Evolutionary conservation across 1,140 invertebrate species (phyloP), one percentile per base, ranked within the genome.

Genomic region (Whitmania pigra): DNA sequence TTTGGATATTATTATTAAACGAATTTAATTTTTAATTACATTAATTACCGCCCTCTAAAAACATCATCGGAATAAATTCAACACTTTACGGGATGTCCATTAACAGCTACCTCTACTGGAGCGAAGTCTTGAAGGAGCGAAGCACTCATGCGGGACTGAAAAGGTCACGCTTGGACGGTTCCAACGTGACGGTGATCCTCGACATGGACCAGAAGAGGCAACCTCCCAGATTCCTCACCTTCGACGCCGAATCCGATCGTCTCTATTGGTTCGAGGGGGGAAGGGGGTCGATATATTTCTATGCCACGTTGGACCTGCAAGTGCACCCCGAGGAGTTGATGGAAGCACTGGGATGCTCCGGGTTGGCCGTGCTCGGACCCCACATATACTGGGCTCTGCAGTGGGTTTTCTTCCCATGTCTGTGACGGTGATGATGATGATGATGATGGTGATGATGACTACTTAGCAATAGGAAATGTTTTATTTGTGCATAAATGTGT

Each of bases 221-320:
- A 63, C 69, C 57, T 13, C 57, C 22, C 9, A 6, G 29, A 13
- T 31, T 25, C 57, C 75, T 88, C 3, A 84, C 84, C 20, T 89
- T 88, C 83, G 80, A 88, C 88, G 79, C 89, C 88, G 89, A 91
- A 78, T 89, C 90, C 4, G 83, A 93, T 76, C 89, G 90, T 40
- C 80, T 99, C 0, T 99, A 94, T 79, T 99, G 92, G 88, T 63
- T n/a, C 13, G 57, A 63, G 5, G 57, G 22, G 22, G 57, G 57
- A 6, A 63, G 57, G 29, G 22, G 57, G 1, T 63, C 57, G 9
- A 31, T 63, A 13, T 25, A 63, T 22, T 31, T 13, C 43, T 49
- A 15, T 17, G 43, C 11, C 22, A 15, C 57, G 11, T 13, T 63
- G 29, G 11, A 11, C 13, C 4, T 1, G 13, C 11, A 20, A 20